Percentiles rank a stretch among this genome's conserved stretches.
phyloP scores from a whole-genome alignment of 2,113 vertebrate genomes.

The Hippolais icterina region DNA sequence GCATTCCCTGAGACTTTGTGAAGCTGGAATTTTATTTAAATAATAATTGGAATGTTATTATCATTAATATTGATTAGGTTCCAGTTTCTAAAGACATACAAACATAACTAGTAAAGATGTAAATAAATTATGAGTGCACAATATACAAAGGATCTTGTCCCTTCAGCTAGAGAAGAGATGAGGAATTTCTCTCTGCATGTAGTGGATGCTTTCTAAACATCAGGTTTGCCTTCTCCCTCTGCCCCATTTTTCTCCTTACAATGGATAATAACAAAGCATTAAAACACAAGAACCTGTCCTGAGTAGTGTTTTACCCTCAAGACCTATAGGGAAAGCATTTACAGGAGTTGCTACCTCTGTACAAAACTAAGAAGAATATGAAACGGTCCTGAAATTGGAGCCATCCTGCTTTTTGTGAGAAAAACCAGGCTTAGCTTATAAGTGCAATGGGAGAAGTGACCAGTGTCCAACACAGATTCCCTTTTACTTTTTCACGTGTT shows the following conservation, averaged over 20 bases:
- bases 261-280: neutral
- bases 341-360: neutral
- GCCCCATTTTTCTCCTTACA: neutral
- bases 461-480: neutral
- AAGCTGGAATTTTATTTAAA: neutral
- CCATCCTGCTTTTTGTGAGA: neutral
- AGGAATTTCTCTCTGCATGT: neutral
- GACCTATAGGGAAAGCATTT: neutral
- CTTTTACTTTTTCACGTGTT: neutral
- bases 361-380: neutral
- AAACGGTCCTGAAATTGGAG: neutral
- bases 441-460: neutral
- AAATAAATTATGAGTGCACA: neutral
- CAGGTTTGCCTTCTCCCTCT: neutral
- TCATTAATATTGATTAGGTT: neutral
- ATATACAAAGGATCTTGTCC: neutral
- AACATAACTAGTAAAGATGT: neutral
- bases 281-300: neutral
- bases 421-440: neutral
- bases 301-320: neutral
- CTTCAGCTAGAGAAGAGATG: neutral
- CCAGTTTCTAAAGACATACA: neutral
- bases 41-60: neutral
- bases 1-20: neutral
- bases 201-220: neutral